Evolutionary conservation across 1,140 invertebrate genomes (phyloP).

Genomic region (Cheumatopsyche charites): DNA sequence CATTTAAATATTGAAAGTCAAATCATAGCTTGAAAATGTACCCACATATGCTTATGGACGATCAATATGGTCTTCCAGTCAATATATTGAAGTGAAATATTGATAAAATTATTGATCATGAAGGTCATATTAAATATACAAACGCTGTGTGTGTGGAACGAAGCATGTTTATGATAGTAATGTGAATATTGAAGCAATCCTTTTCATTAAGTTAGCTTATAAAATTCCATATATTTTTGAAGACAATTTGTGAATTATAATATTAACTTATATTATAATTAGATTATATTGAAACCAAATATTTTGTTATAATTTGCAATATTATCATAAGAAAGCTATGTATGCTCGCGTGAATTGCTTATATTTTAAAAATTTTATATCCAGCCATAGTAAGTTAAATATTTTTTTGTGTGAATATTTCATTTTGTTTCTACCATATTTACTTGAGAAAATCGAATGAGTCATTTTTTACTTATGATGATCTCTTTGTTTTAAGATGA

Average conservation of each 20-base stretch:
- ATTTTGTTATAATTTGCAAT: slow-evolving; percentile 6
- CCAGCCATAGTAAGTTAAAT: too few relatives aligned
- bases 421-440: background rate
- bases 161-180: too few relatives aligned
- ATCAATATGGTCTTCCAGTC: too few relatives aligned
- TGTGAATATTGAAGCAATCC: too few relatives aligned
- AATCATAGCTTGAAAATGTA: too few relatives aligned
- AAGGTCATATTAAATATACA: too few relatives aligned
- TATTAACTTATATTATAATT: background rate
- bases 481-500: slow-evolving; percentile 12
- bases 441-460: background rate
- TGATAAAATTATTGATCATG: too few relatives aligned
- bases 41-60: too few relatives aligned
- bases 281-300: slow-evolving; percentile 14
- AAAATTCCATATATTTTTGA: slow-evolving; percentile 2
- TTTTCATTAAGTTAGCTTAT: background rate
- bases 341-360: background rate
- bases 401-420: background rate
- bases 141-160: too few relatives aligned
- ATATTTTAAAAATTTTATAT: too few relatives aligned
- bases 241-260: background rate
- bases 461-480: slow-evolving; percentile 11
- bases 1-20: too few relatives aligned
- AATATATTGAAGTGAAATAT: too few relatives aligned
- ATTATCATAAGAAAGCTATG: background rate